phyloP scores from a whole-genome alignment of 2,113 vertebrate genomes.

The Solea senegalensis region DNA sequence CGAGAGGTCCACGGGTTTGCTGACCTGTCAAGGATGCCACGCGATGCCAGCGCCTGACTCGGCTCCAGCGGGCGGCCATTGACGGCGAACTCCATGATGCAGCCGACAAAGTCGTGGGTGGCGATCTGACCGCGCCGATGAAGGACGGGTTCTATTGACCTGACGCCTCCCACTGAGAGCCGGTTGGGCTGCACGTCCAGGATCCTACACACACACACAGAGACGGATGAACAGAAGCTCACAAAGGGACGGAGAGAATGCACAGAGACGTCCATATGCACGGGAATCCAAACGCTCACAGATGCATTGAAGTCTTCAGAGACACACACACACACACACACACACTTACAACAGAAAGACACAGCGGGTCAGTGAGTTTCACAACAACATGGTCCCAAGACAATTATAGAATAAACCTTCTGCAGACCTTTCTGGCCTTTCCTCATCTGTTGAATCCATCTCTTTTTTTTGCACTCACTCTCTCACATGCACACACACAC shows the following conservation, averaged over 20 bases:
- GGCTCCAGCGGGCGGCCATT: constrained; percentile 97
- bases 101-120: constrained; percentile 96
- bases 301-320: constrained; percentile 30
- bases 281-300: constrained; percentile 20
- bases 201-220: constrained; percentile 82
- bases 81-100: constrained; percentile 98
- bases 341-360: constrained; percentile 29
- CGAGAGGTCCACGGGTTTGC: constrained; percentile 31
- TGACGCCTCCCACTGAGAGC: constrained; percentile 92
- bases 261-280: background rate
- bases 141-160: constrained; percentile 89
- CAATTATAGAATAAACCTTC: constrained; percentile 49
- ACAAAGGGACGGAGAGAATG: background rate
- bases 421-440: constrained; percentile 33
- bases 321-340: background rate
- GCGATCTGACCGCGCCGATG: constrained; percentile 92
- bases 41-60: constrained; percentile 90
- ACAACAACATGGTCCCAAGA: constrained; percentile 36
- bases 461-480: background rate
- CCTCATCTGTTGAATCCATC: constrained; percentile 48
- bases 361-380: constrained; percentile 40
- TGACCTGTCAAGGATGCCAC: constrained; percentile 94
- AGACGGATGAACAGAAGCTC: constrained; percentile 7
- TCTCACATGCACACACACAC: background rate
- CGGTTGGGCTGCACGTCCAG: constrained; percentile 95